Percentiles rank a stretch among this genome's conserved stretches.
phyloP scores from a whole-genome alignment of 2,888 invertebrate species.

The Tineola bisselliella region DNA sequence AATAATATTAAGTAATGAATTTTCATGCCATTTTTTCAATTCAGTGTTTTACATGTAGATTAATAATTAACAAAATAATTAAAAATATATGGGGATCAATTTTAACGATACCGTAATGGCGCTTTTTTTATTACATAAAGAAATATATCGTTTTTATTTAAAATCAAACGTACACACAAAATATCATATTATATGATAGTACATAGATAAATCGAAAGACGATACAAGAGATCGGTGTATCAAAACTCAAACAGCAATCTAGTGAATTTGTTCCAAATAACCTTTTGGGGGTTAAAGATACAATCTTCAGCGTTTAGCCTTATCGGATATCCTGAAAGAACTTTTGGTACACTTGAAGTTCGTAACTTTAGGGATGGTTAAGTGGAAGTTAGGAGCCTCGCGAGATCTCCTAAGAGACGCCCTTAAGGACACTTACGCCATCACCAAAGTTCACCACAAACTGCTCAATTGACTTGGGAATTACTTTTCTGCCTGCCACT shows the following conservation, averaged over 20 bases:
- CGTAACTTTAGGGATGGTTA: constrained; percentile 15
- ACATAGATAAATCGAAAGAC: background rate
- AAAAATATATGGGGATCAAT: too few species aligned
- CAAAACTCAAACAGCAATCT: background rate
- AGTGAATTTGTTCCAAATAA: constrained; percentile 2
- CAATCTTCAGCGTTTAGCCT: constrained; percentile 7
- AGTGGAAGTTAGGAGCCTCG: background rate
- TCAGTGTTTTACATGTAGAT: too few species aligned
- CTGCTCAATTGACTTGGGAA: constrained; percentile 13
- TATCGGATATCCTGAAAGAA: constrained; percentile 17
- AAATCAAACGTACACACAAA: too few species aligned
- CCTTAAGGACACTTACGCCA: constrained; percentile 9
- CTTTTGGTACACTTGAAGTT: constrained; percentile 21
- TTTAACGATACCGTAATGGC: too few species aligned
- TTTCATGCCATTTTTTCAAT: too few species aligned
- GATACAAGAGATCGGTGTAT: background rate
- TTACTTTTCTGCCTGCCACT: background rate
- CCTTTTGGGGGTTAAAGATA: constrained; percentile 7
- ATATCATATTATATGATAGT: too few species aligned
- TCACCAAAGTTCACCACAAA: background rate
- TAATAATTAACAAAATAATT: too few species aligned
- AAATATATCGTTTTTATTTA: too few species aligned
- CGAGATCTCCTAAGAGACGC: background rate
- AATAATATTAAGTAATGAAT: too few species aligned
- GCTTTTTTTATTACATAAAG: too few species aligned